Base-by-base conservation (phyloP, 2,797 vertebrate genomes). In the Pangasius larnaudii region DNA sequence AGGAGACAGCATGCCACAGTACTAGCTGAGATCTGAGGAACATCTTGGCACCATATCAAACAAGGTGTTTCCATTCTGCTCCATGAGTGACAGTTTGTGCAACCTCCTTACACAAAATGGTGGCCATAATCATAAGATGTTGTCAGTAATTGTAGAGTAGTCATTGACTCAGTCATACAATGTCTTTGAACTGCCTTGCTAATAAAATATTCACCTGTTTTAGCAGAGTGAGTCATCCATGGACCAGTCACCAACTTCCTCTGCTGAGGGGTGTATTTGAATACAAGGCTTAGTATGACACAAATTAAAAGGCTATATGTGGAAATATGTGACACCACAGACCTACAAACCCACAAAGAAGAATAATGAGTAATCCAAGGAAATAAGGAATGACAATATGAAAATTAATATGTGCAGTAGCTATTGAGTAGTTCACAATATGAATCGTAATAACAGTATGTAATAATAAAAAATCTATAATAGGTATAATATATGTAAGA, bases 81-180 rank as follows among this genome's bases (percentile, higher is more conserved):
- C 11, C 19, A 0, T 53, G 61, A 79, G 49, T 83, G 78, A 86
- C 11, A 53, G 75, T 86, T 89, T 56, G 74, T 16, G 4, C 65
- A 81, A 74, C 63, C 82, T 69, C 39, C 85, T 69, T 67, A 72
- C 56, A 84, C 51, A 39, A 84, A 89, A 67, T 56, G 19, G 46
- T 49, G 56, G 80, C 72, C 36, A 24, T 86, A 42, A 49, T 69
- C 58, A 69, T 77, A 77, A 77, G 58, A 75, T 53, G 46, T 67
- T 88, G 65, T 53, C 84, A 86, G 84, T 86, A 83, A 85, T 89
- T 86, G 33, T 67, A 81, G 42, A 33, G 77, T 33, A 11, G 78
- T 82, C 84, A 63, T 53, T 51, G 77, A 81, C 56, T 88, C 78
- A 72, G 67, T 88, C 56, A 80, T 56, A 85, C 33, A 56, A 27